Evolutionary conservation across 2,888 invertebrate genomes (phyloP).

Genomic region (Marasmarcha lunaedactyla): DNA sequence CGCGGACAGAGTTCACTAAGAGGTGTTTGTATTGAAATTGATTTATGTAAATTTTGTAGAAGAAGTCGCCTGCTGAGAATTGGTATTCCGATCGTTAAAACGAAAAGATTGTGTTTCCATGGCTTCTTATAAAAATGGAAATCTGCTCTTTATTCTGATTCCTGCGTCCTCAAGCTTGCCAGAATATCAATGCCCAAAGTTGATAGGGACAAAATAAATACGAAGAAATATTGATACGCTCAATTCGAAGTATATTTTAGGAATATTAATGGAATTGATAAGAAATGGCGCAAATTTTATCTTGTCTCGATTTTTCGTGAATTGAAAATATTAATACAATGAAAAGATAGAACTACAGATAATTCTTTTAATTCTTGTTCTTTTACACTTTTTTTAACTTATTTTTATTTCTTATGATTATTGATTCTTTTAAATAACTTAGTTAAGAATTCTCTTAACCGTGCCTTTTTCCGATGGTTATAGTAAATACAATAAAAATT

Average conservation of each 20-base stretch:
- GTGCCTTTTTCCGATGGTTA: no score
- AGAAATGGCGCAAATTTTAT: no score
- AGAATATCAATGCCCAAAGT: not conserved
- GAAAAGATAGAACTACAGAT: no score
- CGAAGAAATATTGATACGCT: not conserved
- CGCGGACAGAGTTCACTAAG: conserved; percentile 62
- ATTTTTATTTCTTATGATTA: no score
- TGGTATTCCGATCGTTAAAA: conserved; percentile 37
- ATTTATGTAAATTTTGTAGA: conserved; percentile 62
- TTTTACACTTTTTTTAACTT: no score
- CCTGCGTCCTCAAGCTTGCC: not conserved
- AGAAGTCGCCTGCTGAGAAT: conserved; percentile 43
- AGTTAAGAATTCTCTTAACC: no score
- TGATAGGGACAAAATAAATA: not conserved
- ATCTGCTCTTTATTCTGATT: not conserved
- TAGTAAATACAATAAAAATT: no score
- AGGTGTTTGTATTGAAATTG: conserved; percentile 69
- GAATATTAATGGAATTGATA: not conserved
- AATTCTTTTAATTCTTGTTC: no score
- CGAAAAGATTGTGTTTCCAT: conserved; percentile 30
- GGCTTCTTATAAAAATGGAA: conserved; percentile 7
- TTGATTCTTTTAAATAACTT: no score
- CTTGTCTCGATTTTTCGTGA: no score
- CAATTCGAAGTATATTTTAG: not conserved
- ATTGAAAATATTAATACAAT: no score